Conservation (phyloP, 2,113 vertebrate species). For the sheep (Ovis aries) region DNA sequence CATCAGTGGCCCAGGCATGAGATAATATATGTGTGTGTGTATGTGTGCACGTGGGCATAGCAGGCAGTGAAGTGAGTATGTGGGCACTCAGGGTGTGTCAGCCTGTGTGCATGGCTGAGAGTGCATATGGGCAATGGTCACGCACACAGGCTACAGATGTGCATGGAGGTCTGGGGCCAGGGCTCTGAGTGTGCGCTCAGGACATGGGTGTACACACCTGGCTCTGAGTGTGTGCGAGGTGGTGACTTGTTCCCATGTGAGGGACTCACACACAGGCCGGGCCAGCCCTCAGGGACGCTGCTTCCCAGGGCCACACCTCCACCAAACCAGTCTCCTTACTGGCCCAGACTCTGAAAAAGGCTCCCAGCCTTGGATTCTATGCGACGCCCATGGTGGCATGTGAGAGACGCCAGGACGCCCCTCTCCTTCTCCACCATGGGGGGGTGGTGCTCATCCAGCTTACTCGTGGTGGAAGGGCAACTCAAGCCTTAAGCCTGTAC, state of each 20-base stretch:
- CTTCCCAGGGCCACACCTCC: not conserved
- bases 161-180: rapidly evolving
- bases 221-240: rapidly evolving
- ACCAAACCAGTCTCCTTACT: not conserved
- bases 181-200: not conserved
- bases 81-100: not conserved
- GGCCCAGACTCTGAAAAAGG: not conserved
- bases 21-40: rapidly evolving
- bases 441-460: rapidly evolving
- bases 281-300: not conserved
- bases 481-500: not conserved
- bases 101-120: too few relatives aligned
- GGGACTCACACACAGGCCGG: not conserved
- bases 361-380: not conserved
- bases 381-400: rapidly evolving
- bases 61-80: not conserved
- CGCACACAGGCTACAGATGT: not conserved
- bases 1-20: not conserved
- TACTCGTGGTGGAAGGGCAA: rapidly evolving
- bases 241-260: not conserved
- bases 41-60: rapidly evolving
- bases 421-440: not conserved
- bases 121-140: not conserved
- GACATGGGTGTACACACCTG: rapidly evolving
- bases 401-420: not conserved